These are phyloP conservation scores for Macrochelys suwanniensis DNA, from an alignment of 2,797 vertebrate species.

Conservation along the genomic window DNA sequence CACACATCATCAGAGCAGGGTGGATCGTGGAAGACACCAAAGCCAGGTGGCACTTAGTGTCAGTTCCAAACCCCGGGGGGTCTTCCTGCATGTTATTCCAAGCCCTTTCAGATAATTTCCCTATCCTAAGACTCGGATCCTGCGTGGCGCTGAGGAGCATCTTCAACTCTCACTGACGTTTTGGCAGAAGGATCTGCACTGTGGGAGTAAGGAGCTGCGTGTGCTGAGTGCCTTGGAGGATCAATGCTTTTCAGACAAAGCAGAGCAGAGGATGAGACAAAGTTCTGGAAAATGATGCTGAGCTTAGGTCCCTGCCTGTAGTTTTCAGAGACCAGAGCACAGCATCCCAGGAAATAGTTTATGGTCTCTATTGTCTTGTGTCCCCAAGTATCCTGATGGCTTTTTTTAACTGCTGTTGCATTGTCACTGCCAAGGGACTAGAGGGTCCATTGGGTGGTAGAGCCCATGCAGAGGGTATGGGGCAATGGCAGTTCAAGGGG, in stretches of 20 bases:
- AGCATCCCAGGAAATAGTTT: neutral
- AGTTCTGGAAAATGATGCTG: constrained; percentile 16
- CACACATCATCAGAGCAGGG: constrained; percentile 73
- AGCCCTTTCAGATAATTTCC: neutral
- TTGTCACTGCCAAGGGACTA: constrained; percentile 22
- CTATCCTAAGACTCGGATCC: neutral
- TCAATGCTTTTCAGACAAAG: neutral
- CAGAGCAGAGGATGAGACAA: neutral
- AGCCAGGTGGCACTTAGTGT: constrained; percentile 35
- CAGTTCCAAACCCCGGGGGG: constrained; percentile 22
- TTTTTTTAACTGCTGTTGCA: constrained; percentile 52
- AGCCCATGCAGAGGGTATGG: neutral
- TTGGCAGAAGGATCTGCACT: too few species aligned
- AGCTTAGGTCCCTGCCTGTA: neutral
- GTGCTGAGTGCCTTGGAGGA: neutral
- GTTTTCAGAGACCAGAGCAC: neutral
- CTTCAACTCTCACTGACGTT: neutral
- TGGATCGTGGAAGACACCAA: neutral
- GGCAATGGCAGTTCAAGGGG: neutral
- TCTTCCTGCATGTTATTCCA: neutral
- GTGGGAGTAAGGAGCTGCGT: neutral
- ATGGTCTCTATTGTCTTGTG: constrained; percentile 15
- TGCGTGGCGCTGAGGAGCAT: neutral
- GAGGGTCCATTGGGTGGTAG: too few species aligned
- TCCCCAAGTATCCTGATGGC: neutral